These are phyloP conservation scores for Burhinus oedicnemus DNA, from an alignment of 2,113 vertebrate genomes.

Conservation along the genomic window DNA sequence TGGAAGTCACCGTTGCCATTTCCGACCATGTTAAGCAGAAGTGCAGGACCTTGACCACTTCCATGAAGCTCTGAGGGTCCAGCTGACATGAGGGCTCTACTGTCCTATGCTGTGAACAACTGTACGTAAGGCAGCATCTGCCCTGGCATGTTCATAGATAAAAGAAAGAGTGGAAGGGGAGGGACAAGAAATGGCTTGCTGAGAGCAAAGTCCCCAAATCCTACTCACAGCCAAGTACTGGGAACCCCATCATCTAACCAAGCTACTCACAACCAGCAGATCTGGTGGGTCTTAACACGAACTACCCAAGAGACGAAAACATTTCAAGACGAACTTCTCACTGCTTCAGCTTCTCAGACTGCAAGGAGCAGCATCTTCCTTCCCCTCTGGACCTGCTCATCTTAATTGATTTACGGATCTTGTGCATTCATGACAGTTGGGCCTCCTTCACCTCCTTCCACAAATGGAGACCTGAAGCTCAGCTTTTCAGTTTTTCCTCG, in stretches of 20 bases:
- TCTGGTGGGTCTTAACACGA: background rate
- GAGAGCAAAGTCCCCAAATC: background rate
- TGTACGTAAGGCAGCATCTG: fast-evolving
- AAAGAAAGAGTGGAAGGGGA: background rate
- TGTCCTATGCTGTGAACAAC: background rate
- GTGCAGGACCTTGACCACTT: background rate
- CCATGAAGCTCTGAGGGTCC: background rate
- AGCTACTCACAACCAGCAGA: background rate
- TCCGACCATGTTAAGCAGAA: background rate
- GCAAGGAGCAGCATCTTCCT: background rate
- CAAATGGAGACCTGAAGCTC: background rate
- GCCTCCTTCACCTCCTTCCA: background rate
- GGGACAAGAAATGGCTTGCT: background rate
- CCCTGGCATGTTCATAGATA: fast-evolving
- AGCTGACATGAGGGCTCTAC: background rate
- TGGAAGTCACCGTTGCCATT: background rate
- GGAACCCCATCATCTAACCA: background rate
- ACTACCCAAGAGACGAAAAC: background rate
- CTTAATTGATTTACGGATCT: background rate
- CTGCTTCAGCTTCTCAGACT: background rate
- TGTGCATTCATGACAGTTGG: background rate
- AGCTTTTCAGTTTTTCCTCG: background rate
- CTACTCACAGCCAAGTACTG: fast-evolving
- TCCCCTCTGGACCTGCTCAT: background rate
- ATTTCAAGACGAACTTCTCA: background rate